Evolutionary conservation across 2,113 vertebrate species (phyloP).

Genomic region (Protomyctophum bolini): DNA sequence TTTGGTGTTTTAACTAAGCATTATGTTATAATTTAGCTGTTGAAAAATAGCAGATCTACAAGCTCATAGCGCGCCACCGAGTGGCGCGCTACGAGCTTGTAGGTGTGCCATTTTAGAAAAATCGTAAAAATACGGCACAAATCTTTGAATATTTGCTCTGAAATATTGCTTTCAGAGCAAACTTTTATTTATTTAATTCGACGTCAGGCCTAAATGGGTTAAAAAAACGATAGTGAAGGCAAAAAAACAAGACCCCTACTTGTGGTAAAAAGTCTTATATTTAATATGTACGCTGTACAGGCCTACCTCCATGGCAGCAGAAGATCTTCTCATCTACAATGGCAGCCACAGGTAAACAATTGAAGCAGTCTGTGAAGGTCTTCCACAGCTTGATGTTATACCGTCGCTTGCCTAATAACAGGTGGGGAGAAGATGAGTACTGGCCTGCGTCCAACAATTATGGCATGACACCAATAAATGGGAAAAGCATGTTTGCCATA

Average conservation of each 20-base stretch:
- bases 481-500: neutral
- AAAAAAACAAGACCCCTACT: neutral
- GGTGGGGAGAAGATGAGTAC: neutral
- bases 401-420: constrained; percentile 76
- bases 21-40: too few species aligned
- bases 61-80: too few species aligned
- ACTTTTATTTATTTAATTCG: too few species aligned
- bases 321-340: constrained; percentile 85
- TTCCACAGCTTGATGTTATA: constrained; percentile 86
- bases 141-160: too few species aligned
- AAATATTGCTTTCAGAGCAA: too few species aligned
- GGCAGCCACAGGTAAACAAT: constrained; percentile 84
- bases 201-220: too few species aligned
- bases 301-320: constrained; percentile 82
- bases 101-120: too few species aligned
- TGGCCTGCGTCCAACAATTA: too few species aligned
- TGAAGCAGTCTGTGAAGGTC: constrained; percentile 85
- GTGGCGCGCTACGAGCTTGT: too few species aligned
- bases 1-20: too few species aligned
- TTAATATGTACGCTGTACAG: neutral
- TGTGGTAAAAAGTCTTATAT: too few species aligned
- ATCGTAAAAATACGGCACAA: neutral
- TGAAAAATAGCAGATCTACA: too few species aligned
- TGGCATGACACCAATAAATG: constrained; percentile 22
- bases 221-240: neutral